A percentile compares a stretch with the other conserved stretches of the same genome.
Evolutionary conservation across 2,888 invertebrate genomes (phyloP).

Genomic region (Drosophila gaucha): DNA sequence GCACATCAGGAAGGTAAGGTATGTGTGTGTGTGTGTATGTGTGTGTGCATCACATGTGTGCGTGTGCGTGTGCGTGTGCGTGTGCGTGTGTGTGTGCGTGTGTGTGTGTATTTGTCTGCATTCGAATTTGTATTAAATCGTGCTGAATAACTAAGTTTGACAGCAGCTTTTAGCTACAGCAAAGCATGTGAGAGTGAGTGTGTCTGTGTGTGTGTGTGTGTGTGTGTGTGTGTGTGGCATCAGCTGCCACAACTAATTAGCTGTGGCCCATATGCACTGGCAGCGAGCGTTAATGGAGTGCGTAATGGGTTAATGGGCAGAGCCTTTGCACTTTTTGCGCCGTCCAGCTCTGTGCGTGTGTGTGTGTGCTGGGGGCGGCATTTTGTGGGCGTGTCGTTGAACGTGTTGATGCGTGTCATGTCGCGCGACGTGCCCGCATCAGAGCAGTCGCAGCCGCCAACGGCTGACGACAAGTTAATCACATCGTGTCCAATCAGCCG

Average conservation of each 20-base stretch:
- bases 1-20: no score
- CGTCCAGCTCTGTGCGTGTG: constrained; percentile 19
- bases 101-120: constrained; percentile 5
- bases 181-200: constrained; percentile 1
- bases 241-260: constrained; percentile 79
- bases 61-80: constrained; percentile 1
- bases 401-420: constrained; percentile 31
- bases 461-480: constrained; percentile 79
- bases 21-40: background rate
- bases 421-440: constrained; percentile 54
- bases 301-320: constrained; percentile 71
- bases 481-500: constrained; percentile 83
- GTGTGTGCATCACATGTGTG: no score
- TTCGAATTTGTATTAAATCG: constrained; percentile 59
- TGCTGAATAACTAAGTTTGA: constrained; percentile 70
- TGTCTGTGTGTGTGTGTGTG: constrained; percentile 6
- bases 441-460: constrained; percentile 31
- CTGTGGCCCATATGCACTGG: constrained; percentile 59
- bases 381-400: background rate
- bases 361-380: background rate
- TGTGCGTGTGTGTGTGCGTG: background rate
- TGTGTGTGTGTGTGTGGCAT: constrained; percentile 36
- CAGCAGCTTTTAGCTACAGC: constrained; percentile 24
- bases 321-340: constrained; percentile 1
- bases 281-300: constrained; percentile 71